These are phyloP conservation scores for Drosophila macrospina DNA, from an alignment of 2,888 invertebrate species.

Conservation along the genomic window DNA sequence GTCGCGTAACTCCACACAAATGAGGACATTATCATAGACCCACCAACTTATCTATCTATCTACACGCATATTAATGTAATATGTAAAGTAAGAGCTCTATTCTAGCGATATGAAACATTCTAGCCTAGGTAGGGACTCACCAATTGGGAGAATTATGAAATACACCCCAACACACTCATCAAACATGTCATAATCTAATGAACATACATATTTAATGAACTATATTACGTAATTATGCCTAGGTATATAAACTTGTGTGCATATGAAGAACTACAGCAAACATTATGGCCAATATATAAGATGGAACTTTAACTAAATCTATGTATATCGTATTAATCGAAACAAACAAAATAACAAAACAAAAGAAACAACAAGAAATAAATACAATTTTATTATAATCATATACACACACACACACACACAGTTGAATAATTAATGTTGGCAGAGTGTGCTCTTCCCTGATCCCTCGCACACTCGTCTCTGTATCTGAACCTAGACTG, in stretches of 20 bases:
- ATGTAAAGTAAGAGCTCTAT: constrained; percentile 1
- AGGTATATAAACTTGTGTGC: constrained; percentile 47
- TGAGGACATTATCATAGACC: constrained; percentile 46
- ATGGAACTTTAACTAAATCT: constrained; percentile 53
- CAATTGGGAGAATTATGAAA: constrained; percentile 26
- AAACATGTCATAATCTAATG: constrained; percentile 75
- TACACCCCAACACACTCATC: constrained; percentile 34
- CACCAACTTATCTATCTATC: constrained; percentile 51
- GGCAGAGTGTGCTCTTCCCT: constrained; percentile 24
- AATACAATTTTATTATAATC: constrained; percentile 68
- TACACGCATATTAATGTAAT: not conserved
- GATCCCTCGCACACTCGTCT: constrained; percentile 13
- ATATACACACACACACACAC: constrained; percentile 23
- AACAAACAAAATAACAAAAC: constrained; percentile 29
- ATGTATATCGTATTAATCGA: constrained; percentile 53
- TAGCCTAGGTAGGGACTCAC: constrained; percentile 28
- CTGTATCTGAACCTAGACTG: constrained; percentile 57
- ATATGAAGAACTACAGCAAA: constrained; percentile 42
- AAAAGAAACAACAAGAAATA: constrained; percentile 20
- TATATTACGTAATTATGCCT: constrained; percentile 53
- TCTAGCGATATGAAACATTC: constrained; percentile 38
- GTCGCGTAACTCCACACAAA: constrained; percentile 6
- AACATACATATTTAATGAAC: constrained; percentile 53
- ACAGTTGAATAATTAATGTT: constrained; percentile 39
- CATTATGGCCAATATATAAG: constrained; percentile 71